Evolutionary conservation across 2,113 vertebrate species (phyloP).

Genomic region (Calonectris borealis): DNA sequence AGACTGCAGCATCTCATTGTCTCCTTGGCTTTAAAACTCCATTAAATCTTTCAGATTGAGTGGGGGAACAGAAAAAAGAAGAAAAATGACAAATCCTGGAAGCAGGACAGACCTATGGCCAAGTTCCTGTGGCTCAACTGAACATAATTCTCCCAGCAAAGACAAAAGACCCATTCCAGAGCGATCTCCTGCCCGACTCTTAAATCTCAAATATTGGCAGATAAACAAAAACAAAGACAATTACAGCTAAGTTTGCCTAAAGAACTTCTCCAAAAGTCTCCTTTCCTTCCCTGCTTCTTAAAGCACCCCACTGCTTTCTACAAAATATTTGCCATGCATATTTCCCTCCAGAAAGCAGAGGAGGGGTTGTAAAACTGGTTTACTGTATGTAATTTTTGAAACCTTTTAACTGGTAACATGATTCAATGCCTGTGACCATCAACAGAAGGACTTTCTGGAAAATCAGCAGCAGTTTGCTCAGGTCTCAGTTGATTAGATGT

Average conservation of each 20-base stretch:
- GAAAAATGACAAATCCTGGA: background rate
- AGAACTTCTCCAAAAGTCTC: background rate
- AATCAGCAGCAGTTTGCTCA: background rate
- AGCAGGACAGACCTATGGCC: background rate
- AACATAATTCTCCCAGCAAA: background rate
- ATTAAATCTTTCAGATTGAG: slow-evolving; percentile 4
- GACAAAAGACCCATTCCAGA: background rate
- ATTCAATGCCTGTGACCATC: background rate
- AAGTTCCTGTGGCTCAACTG: background rate
- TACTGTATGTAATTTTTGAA: background rate
- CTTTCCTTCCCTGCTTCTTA: background rate
- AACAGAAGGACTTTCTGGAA: background rate
- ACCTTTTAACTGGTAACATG: background rate
- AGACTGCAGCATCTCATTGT: background rate
- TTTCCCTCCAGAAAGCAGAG: background rate
- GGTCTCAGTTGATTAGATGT: background rate
- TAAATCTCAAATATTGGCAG: background rate
- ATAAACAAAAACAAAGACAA: background rate
- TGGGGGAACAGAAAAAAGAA: background rate
- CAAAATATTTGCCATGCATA: fast-evolving
- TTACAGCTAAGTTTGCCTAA: background rate
- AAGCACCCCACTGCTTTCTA: background rate
- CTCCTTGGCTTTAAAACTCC: background rate
- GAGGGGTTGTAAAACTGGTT: background rate
- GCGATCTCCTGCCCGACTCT: background rate